A percentile compares a stretch with the other conserved stretches of the same genome.
Conservation (phyloP, 1,140 invertebrate species). For the Aphaenogaster floridana region DNA sequence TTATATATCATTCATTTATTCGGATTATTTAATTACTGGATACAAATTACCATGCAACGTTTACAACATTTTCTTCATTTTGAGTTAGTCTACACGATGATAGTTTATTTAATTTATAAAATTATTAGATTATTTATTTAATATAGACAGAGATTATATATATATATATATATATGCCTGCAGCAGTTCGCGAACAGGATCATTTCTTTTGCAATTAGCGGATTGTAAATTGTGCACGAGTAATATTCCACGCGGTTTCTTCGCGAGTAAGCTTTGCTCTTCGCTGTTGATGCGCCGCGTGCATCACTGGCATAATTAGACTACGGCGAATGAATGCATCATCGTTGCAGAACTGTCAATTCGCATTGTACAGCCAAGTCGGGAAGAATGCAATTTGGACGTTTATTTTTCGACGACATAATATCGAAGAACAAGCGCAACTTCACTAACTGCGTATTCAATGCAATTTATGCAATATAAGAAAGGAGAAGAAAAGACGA, state of each 20-base stretch:
- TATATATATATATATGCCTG: no score
- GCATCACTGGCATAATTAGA: conserved; percentile 36
- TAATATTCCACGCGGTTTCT: not conserved
- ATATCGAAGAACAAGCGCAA: not conserved
- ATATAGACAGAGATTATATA: not conserved
- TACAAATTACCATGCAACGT: no score
- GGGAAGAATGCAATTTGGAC: not conserved
- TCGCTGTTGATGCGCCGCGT: not conserved
- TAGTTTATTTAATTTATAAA: not conserved
- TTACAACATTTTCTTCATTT: not conserved
- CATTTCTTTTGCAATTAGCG: conserved; percentile 3
- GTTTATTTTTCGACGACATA: not conserved
- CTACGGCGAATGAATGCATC: conserved; percentile 43
- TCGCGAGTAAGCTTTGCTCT: conserved; percentile 26
- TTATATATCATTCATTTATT: not conserved
- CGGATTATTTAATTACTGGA: not conserved
- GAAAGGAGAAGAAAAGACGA: not conserved
- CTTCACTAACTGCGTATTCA: not conserved
- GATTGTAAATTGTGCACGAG: not conserved
- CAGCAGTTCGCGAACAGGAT: not conserved
- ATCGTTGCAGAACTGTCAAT: conserved; percentile 23
- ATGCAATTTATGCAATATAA: no score
- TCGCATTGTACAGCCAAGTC: not conserved
- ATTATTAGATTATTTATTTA: no score
- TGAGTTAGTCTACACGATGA: not conserved